These are phyloP conservation scores for Myrmecophaga tridactyla DNA, from an alignment of 2,113 vertebrate species.

Conservation along the genomic window DNA sequence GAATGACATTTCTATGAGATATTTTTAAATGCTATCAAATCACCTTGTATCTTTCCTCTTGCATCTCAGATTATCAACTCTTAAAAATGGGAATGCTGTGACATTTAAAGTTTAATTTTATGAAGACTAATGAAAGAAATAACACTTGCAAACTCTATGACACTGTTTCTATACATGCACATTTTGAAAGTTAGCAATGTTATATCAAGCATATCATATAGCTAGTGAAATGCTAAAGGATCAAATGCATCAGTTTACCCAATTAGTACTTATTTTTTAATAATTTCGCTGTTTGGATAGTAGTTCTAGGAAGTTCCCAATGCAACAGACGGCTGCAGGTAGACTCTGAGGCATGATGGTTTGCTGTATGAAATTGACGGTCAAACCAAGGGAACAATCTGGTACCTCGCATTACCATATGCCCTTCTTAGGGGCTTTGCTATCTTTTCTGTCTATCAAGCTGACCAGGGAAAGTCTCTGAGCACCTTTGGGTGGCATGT, in stretches of 20 bases:
- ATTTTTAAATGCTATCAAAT: background rate
- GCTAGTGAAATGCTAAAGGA: background rate
- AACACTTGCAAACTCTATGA: background rate
- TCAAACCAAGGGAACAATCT: background rate
- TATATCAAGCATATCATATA: background rate
- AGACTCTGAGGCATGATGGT: background rate
- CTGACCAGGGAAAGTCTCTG: background rate
- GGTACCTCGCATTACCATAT: background rate
- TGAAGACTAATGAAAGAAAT: background rate
- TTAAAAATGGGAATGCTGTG: background rate
- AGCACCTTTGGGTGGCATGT: background rate
- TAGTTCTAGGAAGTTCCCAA: background rate
- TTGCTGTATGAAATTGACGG: background rate
- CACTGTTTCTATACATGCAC: background rate
- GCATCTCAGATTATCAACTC: background rate
- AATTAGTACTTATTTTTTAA: background rate
- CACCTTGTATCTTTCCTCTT: background rate
- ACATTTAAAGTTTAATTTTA: constrained; percentile 15
- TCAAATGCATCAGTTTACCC: background rate
- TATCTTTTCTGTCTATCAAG: background rate
- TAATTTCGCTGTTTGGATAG: background rate
- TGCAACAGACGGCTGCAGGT: background rate
- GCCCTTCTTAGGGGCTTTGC: background rate
- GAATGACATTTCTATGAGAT: background rate
- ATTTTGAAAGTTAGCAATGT: background rate